These are phyloP conservation scores for Pseudorhiza aurosa DNA, from an alignment of 30 jellyfish, hydroid and myxozoan species.

Conservation along the genomic window DNA sequence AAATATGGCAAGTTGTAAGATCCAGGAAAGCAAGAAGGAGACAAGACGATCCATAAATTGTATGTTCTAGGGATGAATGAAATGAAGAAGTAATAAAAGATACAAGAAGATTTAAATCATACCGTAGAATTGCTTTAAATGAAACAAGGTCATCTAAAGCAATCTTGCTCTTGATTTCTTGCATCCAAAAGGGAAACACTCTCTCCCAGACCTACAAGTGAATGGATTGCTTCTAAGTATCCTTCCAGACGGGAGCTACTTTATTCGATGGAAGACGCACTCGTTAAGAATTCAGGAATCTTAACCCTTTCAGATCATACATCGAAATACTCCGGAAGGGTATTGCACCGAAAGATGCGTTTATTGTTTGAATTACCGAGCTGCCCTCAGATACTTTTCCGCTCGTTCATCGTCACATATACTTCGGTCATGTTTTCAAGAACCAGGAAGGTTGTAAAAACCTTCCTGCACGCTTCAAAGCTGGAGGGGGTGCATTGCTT, in stretches of 20 bases:
- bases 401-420: conserved; percentile 61
- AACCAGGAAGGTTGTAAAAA: conserved; percentile 81
- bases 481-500: conserved; percentile 76
- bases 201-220: conserved; percentile 95
- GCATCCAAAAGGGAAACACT: conserved; percentile 88
- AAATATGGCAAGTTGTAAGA: too few species aligned
- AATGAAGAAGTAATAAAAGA: too few species aligned
- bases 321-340: too few species aligned
- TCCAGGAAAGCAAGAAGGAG: too few species aligned
- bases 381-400: conserved; percentile 61
- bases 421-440: conserved; percentile 67
- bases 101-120: too few species aligned
- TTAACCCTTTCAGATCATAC: too few species aligned
- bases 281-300: too few species aligned
- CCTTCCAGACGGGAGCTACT: not conserved
- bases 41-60: too few species aligned
- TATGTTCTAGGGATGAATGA: too few species aligned
- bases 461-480: conserved; percentile 54
- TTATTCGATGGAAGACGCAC: too few species aligned
- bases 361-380: conserved; percentile 70
- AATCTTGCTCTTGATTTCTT: conserved; percentile 74
- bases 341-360: conserved; percentile 66
- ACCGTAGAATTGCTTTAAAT: conserved; percentile 72
- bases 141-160: conserved; percentile 54
- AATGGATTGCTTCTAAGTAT: not conserved